Percentiles rank a stretch among this genome's conserved stretches.
phyloP scores from a whole-genome alignment of 2,113 vertebrate species.

The Zosterops lateralis region DNA sequence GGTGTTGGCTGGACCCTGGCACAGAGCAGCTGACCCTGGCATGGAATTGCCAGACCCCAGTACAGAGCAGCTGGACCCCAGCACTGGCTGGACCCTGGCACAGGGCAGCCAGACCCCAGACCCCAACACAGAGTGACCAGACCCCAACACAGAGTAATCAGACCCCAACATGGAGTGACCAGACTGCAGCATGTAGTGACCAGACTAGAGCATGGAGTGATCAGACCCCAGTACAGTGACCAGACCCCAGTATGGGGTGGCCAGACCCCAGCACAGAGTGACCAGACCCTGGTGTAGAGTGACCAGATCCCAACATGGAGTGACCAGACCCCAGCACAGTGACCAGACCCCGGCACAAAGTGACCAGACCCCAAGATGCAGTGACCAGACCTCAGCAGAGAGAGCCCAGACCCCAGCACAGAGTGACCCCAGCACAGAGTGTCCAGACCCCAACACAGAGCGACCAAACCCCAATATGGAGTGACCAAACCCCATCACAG shows the following conservation, averaged over 20 bases:
- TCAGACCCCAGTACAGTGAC: fast-evolving
- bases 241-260: fast-evolving
- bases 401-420: no score
- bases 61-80: fast-evolving
- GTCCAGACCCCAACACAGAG: fast-evolving
- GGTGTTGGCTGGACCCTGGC: fast-evolving
- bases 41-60: fast-evolving
- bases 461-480: no score
- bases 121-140: not conserved
- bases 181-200: no score
- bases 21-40: not conserved
- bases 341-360: fast-evolving
- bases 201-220: fast-evolving
- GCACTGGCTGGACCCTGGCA: fast-evolving
- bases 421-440: not conserved
- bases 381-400: fast-evolving
- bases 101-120: no score
- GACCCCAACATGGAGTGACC: fast-evolving
- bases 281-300: fast-evolving
- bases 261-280: fast-evolving
- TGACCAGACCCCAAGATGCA: no score
- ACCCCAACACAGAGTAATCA: no score
- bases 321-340: no score
- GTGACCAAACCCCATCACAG: fast-evolving
- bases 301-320: no score